Base-by-base conservation (phyloP, 1,140 invertebrate genomes). In the Lepidostoma basale region DNA sequence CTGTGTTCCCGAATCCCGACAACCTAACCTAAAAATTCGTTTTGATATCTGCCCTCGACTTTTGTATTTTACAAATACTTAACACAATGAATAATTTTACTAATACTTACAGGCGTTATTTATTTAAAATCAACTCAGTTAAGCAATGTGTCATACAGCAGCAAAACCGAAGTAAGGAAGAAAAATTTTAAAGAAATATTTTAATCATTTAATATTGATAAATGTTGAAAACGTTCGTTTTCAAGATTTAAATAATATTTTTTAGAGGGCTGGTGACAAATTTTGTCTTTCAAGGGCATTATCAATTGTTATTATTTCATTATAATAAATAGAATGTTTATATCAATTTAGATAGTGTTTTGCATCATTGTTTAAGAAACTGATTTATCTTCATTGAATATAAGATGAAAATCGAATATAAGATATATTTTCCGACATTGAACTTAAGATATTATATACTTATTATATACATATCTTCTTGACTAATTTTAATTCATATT, bases 81-180 rank as follows among this genome's bases (percentile, higher is more conserved):
- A n/a, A 30, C 36, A 42, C 12, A 5, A 60, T 60, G 56, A 60
- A 60, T 60, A 42, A 42, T 60, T 60, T 60, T n/a, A 25, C 8
- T 2, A 40, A 40, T 40, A 39, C 56, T 16, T 60, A 40, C 30
- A 40, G 30, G 20, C 36, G 42, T 26, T 3, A 9, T 36, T 20
- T 56, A 10, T 10, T 60, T 42, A 10, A 23, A 23, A 42, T 60
- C 1, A 60, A 44, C 42, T 42, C 39, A 8, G 3, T 44, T 20
- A 30, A 47, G 14, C 25, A 62, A 45, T 49, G 40, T n/a, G n/a
- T 62, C 30, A 30, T 62, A 20, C 26, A n/a, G 16, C 40, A 45
- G 33, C 60, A 62, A 9, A 30, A 20, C n/a, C 60, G 60, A 16
- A 44, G 60, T 62, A 47, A 33, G 60, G 22, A 59, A 5, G 12